Conservation (phyloP, 2,113 vertebrate genomes). For the Pelecanoides urinatrix region DNA sequence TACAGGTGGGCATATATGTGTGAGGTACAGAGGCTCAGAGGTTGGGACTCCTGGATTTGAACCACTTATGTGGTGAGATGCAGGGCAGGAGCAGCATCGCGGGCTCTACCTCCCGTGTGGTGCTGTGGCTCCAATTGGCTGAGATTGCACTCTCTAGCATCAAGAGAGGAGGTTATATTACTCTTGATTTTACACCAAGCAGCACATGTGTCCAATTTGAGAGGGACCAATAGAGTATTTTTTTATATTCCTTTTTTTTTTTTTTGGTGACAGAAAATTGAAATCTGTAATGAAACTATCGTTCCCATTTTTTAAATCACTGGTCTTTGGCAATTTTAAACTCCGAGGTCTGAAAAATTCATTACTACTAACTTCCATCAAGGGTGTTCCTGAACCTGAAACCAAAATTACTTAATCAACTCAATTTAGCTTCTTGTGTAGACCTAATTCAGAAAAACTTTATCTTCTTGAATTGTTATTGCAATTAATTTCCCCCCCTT, state of each 20-base stretch:
- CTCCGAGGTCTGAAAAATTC: slow-evolving; percentile 63
- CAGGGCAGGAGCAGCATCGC: neutral
- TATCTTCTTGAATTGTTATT: slow-evolving; percentile 73
- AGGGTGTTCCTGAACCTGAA: slow-evolving; percentile 59
- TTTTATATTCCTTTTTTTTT: neutral
- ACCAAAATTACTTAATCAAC: slow-evolving; percentile 73
- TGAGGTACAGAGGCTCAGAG: neutral
- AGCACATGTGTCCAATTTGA: slow-evolving; percentile 15
- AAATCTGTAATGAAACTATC: slow-evolving; percentile 28
- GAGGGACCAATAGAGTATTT: neutral
- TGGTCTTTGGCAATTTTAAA: slow-evolving; percentile 44
- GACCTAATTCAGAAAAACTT: slow-evolving; percentile 67
- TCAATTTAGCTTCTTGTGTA: slow-evolving; percentile 69
- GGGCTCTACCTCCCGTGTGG: rapidly evolving
- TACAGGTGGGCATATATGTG: rapidly evolving
- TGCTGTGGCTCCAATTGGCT: neutral
- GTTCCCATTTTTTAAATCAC: neutral
- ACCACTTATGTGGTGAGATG: neutral
- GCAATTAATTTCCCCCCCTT: slow-evolving; percentile 59
- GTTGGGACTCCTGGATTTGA: neutral
- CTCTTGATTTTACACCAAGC: slow-evolving; percentile 23
- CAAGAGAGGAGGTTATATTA: neutral
- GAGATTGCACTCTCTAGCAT: neutral
- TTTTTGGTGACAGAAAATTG: slow-evolving; percentile 25
- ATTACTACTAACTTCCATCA: slow-evolving; percentile 62